phyloP scores from a whole-genome alignment of 2,888 invertebrate species.

The Pelosia muscerda region DNA sequence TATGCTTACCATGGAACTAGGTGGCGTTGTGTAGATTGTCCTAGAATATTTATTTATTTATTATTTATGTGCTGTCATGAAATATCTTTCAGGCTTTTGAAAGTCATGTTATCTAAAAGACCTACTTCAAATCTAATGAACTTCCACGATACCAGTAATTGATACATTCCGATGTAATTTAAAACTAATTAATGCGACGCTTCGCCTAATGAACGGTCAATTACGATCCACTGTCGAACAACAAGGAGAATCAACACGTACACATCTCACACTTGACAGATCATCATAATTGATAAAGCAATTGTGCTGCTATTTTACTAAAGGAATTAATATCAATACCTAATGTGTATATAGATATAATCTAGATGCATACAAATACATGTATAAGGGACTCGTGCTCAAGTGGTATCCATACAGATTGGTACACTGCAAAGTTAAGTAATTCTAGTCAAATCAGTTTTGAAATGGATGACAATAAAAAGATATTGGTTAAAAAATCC shows the following conservation, averaged over 20 bases:
- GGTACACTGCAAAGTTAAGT: too few species aligned
- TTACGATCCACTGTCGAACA: conserved; percentile 10
- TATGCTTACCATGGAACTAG: too few species aligned
- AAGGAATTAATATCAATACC: neutral
- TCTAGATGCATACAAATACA: too few species aligned
- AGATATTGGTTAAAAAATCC: too few species aligned
- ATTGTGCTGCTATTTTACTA: neutral
- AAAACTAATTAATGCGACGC: conserved; percentile 24
- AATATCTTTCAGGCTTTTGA: neutral
- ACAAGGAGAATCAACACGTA: conserved; percentile 1
- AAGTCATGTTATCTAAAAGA: neutral
- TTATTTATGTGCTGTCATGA: too few species aligned
- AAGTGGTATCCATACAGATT: too few species aligned
- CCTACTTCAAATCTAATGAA: neutral
- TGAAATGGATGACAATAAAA: too few species aligned
- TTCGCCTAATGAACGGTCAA: conserved; percentile 14
- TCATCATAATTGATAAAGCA: neutral
- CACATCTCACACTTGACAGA: neutral
- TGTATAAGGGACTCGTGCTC: too few species aligned
- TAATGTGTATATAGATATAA: too few species aligned
- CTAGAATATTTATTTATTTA: too few species aligned
- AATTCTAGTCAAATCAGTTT: too few species aligned
- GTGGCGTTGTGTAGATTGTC: too few species aligned
- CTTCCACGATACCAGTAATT: conserved; percentile 20
- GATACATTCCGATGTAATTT: conserved; percentile 33